Base-by-base conservation (phyloP, 2,888 invertebrate genomes). In the Ectobius pallidus region DNA sequence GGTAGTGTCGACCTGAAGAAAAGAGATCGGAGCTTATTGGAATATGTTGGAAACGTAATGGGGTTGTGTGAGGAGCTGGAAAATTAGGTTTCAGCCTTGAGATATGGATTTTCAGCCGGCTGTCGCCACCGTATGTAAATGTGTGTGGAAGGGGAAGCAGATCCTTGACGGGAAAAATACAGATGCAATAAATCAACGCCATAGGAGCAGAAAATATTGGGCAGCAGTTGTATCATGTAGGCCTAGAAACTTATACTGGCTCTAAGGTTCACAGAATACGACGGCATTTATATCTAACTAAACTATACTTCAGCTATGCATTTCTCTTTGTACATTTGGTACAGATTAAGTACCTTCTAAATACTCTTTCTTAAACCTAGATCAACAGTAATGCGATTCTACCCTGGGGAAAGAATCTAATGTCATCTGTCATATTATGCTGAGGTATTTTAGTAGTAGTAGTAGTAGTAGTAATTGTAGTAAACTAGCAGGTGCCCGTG, bases 51-150 rank as follows among this genome's bases (percentile, higher is more conserved):
- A n/a, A 63, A 39, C 63, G 22, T 63, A 32, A 32, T 32, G 30
- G 32, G 25, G 63, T 25, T 63, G 39, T 20, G 22, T 63, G n/a
- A n/a, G n/a, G 63, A 63, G 63, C 63, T 63, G 63, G 63, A 63
- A 63, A 63, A 42, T 63, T 62, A 62, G 39, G 34, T 62, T 34
- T 20, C 49, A 11, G n/a, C 46, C n/a, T n/a, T n/a, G n/a, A n/a
- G n/a, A 18, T 6, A n/a, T 18, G 46, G 7, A 18, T 20, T 2
- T 18, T n/a, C 6, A 2, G 4, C n/a, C 2, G 46, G 46, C 20
- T 18, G n/a, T n/a, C n/a, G n/a, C n/a, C n/a, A n/a, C 18, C 18
- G 46, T 46, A 46, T 2, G 46, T n/a, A 46, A 11, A n/a, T n/a
- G n/a, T n/a, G 18, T 20, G 6, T 20, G 20, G 20, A 46, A 46